phyloP scores from a whole-genome alignment of 2,888 invertebrate genomes.

The Pristionchus fissidentatus region DNA sequence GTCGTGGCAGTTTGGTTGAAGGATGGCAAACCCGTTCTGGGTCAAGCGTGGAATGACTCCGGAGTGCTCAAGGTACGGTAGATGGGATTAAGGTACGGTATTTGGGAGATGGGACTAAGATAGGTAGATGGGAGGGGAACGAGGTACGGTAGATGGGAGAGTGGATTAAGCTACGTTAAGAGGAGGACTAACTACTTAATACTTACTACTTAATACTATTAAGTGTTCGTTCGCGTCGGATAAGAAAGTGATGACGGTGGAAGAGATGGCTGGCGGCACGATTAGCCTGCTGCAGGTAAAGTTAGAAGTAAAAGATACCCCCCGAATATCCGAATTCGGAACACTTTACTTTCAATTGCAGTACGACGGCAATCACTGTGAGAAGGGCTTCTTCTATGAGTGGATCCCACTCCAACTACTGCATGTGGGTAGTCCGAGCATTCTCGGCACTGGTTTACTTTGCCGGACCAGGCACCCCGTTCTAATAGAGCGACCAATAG shows the following conservation, averaged over 20 bases:
- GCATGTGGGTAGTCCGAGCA: not conserved
- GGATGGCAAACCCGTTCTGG: not conserved
- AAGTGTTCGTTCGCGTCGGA: not conserved
- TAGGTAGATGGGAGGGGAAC: no score
- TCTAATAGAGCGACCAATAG: no score
- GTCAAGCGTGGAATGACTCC: slow-evolving; percentile 11
- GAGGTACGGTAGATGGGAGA: no score
- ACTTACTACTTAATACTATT: not conserved
- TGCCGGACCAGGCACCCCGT: no score
- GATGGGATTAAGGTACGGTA: no score
- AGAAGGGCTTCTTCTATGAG: slow-evolving; percentile 16
- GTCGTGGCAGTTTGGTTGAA: slow-evolving; percentile 13
- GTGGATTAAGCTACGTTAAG: no score
- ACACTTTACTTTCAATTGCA: no score
- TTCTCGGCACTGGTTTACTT: no score
- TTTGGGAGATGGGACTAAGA: no score
- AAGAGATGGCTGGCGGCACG: not conserved
- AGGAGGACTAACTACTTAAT: not conserved
- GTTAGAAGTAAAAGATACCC: no score
- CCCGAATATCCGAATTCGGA: no score
- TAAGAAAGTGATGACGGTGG: not conserved
- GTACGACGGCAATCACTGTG: not conserved
- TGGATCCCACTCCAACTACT: not conserved
- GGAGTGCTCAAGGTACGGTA: not conserved
- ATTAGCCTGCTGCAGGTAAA: not conserved